Percentiles rank a stretch among this genome's conserved stretches.
Conservation (phyloP, 2,113 vertebrate species). For the Bos javanicus region DNA sequence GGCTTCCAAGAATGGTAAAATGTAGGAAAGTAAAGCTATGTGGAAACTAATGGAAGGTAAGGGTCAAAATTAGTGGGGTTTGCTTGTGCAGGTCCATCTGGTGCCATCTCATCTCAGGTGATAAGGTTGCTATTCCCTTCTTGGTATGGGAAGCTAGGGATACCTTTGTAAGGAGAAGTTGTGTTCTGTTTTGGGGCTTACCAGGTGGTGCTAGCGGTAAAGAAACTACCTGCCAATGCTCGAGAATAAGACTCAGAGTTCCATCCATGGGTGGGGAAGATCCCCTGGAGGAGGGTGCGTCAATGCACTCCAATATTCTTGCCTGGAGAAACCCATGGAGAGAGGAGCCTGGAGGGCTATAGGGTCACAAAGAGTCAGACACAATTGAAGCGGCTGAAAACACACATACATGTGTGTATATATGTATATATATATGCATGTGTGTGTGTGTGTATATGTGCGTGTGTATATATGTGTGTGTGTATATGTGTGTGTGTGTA, state of each 20-base stretch:
- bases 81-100: not conserved
- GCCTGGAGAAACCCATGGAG: not conserved
- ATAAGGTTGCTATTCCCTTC: not conserved
- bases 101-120: not conserved
- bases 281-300: not conserved
- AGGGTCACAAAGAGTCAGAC: too few species aligned
- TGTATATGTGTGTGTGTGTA: too few species aligned
- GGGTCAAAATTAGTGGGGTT: not conserved
- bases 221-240: not conserved
- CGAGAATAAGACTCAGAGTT: not conserved
- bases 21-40: not conserved
- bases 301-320: not conserved
- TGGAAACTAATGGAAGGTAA: not conserved
- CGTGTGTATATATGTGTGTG: fast-evolving
- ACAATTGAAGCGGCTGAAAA: too few species aligned
- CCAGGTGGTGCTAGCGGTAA: not conserved
- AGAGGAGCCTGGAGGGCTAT: too few species aligned
- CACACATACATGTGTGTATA: not conserved
- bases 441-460: fast-evolving
- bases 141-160: not conserved
- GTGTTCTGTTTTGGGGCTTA: not conserved
- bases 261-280: not conserved
- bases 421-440: not conserved
- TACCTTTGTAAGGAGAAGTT: not conserved
- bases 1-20: not conserved